These are phyloP conservation scores for Trachemys scripta DNA, from an alignment of 2,113 vertebrate genomes.

Conservation along the genomic window DNA sequence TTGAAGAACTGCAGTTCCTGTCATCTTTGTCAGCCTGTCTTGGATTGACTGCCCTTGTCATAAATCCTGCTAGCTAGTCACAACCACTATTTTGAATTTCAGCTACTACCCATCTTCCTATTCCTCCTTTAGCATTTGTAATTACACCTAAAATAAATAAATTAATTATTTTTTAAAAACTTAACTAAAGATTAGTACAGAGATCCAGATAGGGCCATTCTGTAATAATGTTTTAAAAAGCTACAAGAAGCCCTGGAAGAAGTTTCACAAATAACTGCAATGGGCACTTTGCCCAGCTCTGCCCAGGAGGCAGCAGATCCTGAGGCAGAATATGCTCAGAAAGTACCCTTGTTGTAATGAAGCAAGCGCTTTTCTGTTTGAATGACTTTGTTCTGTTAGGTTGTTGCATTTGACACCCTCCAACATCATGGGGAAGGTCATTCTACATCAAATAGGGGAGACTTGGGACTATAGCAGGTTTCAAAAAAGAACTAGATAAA, in stretches of 20 bases:
- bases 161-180: background rate
- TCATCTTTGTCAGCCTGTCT: background rate
- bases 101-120: background rate
- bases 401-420: background rate
- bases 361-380: background rate
- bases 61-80: conserved; percentile 17
- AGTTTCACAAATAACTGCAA: conserved; percentile 5
- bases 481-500: no score
- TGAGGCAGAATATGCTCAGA: background rate
- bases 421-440: background rate
- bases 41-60: background rate
- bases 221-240: conserved; percentile 22
- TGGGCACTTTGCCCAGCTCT: conserved; percentile 22
- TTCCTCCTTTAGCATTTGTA: background rate
- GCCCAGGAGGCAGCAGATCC: background rate
- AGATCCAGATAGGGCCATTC: conserved; percentile 2
- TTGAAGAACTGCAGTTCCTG: background rate
- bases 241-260: conserved; percentile 20
- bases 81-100: background rate
- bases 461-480: background rate
- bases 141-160: background rate
- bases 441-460: background rate
- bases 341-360: background rate
- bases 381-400: background rate
- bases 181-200: background rate